Evolutionary conservation across 2,888 invertebrate species (phyloP), one percentile per base, ranked within the genome.

Genomic region (Melieria crassipennis): DNA sequence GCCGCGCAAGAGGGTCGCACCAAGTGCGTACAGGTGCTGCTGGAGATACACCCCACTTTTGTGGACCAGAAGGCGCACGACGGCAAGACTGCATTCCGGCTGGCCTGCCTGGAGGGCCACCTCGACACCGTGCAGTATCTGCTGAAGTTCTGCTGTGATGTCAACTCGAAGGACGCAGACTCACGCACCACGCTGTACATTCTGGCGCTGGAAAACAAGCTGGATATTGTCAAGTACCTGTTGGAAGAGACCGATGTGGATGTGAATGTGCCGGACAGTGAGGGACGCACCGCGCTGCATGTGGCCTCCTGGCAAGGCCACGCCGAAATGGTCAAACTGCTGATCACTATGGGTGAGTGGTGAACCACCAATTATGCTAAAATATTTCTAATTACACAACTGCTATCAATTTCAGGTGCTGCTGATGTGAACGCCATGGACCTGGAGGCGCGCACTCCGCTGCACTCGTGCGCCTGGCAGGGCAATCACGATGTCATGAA

Each of bases 401-500:
- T 48, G 10, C 46, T 16, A 30, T 30, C 30, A 30, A 30, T 30
- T 30, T 30, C 78, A 87, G 94, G 94, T n/a, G 91, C 92, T 67
- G 96, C 97, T 3, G 90, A 92, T 79, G 94, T 97, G 1, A 96
- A 98, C 85, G 95, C 95, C 0, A 92, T 93, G 75, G 97, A 97
- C 87, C 90, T 93, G 75, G 96, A 96, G 86, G 91, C 91, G 75
- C 90, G 98, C 72, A 96, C 97, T 0, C 95, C 98, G 0, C 88
- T 98, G 75, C 98, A 98, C 88, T 96, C 96, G 50, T 97, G 97
- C 13, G 94, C 97, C 66, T 98, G 98, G 98, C 95, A 98, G 83
- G 98, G 98, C 0, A 95, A 98, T 81, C 91, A 92, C 55, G 90
- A 91, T 64, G 95, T 95, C 56, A 95, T 98, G 76, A 90, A 92